phyloP scores from a whole-genome alignment of 2,113 vertebrate genomes.

The Forbesichthys papilliferus region DNA sequence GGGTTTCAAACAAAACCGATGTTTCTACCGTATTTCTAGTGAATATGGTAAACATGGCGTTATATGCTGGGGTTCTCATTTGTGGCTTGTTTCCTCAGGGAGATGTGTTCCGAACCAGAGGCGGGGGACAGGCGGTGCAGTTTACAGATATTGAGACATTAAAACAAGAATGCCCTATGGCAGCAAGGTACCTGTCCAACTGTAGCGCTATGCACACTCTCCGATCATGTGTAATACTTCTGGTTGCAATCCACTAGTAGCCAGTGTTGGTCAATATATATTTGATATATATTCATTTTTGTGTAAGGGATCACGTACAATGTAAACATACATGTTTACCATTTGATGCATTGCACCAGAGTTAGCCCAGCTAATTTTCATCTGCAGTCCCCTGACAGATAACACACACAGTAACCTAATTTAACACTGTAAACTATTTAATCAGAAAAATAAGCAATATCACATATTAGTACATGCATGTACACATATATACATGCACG shows the following conservation, averaged over 20 bases:
- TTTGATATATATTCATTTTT: no score
- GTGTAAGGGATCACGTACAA: no score
- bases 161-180: conserved; percentile 82
- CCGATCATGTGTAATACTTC: background rate
- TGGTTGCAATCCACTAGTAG: background rate
- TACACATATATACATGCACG: no score
- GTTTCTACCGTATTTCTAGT: background rate
- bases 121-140: conserved; percentile 92
- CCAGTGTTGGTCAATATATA: no score
- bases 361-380: no score
- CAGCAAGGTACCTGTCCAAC: conserved; percentile 66
- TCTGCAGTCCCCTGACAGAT: no score
- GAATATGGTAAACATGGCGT: background rate
- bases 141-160: conserved; percentile 94
- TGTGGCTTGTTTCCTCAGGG: conserved; percentile 73
- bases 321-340: no score
- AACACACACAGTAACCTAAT: no score
- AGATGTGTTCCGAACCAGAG: conserved; percentile 89
- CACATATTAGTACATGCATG: no score
- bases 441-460: no score
- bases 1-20: background rate
- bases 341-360: no score
- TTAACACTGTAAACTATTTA: no score
- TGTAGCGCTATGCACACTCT: background rate
- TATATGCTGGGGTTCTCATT: background rate